Evolutionary conservation across 2,888 invertebrate genomes (phyloP).

Genomic region (Uropetala carovei): DNA sequence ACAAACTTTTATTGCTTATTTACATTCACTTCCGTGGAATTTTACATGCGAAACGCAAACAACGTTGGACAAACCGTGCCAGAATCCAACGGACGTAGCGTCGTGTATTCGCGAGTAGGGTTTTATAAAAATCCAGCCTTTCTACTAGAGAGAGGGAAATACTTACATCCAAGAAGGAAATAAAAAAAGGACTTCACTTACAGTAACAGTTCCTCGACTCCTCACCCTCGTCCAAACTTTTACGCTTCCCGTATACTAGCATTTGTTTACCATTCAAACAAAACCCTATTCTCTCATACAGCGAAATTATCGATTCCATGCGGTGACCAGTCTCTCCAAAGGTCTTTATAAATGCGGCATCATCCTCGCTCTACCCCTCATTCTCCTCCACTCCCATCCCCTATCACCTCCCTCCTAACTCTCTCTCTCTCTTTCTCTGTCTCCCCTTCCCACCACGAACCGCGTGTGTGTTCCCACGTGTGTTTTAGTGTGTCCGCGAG

Average conservation of each 20-base stretch:
- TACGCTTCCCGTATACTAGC: neutral
- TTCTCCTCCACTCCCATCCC: too few species aligned
- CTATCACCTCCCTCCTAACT: neutral
- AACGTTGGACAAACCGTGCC: too few species aligned
- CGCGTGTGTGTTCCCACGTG: conserved; percentile 15
- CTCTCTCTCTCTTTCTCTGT: neutral
- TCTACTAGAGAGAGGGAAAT: neutral
- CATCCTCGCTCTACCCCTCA: neutral
- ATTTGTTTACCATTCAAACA: conserved; percentile 18
- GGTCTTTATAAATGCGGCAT: conserved; percentile 44
- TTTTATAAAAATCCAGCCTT: too few species aligned
- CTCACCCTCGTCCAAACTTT: neutral
- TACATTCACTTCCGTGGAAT: too few species aligned
- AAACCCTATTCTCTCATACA: conserved; percentile 13
- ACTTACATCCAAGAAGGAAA: neutral
- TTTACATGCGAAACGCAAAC: too few species aligned
- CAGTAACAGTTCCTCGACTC: neutral
- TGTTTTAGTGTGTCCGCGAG: conserved; percentile 39
- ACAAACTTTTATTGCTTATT: too few species aligned
- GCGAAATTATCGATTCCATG: conserved; percentile 33
- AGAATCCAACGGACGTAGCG: too few species aligned
- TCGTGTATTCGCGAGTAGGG: too few species aligned
- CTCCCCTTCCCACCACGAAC: neutral
- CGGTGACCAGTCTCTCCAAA: neutral
- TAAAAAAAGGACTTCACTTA: neutral